phyloP scores from a whole-genome alignment of 64 coral and sea anemone genomes.

The Cladopsammia gracilis region DNA sequence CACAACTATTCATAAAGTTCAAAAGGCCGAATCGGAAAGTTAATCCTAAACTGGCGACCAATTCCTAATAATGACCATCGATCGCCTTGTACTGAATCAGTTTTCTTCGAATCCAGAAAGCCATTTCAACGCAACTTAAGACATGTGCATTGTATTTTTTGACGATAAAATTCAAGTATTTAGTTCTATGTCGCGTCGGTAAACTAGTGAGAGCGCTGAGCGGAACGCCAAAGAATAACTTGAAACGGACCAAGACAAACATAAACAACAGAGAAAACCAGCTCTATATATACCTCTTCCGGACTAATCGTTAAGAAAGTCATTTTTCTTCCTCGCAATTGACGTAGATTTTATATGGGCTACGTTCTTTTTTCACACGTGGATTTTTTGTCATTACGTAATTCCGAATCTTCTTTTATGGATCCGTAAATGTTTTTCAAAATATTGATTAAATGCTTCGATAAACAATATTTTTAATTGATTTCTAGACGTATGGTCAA shows the following conservation, averaged over 20 bases:
- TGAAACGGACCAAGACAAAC: too few relatives aligned
- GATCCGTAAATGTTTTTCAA: neutral
- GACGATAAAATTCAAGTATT: too few relatives aligned
- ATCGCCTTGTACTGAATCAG: too few relatives aligned
- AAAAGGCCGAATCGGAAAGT: too few relatives aligned
- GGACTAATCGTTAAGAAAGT: neutral
- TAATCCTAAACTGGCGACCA: too few relatives aligned
- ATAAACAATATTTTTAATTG: conserved; percentile 38
- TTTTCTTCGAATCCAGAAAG: too few relatives aligned
- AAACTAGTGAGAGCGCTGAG: too few relatives aligned
- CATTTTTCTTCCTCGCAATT: neutral
- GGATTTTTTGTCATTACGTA: neutral
- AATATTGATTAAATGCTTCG: neutral
- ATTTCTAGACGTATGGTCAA: neutral
- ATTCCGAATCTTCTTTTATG: neutral
- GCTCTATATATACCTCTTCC: neutral
- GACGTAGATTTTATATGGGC: neutral
- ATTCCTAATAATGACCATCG: too few relatives aligned
- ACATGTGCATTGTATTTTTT: too few relatives aligned
- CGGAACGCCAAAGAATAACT: too few relatives aligned
- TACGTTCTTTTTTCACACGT: neutral
- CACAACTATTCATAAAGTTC: neutral
- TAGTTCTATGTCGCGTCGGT: too few relatives aligned
- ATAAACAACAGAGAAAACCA: neutral
- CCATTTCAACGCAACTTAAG: too few relatives aligned